These are phyloP conservation scores for Mythimna albipuncta DNA, from an alignment of 2,888 invertebrate genomes.

Conservation along the genomic window DNA sequence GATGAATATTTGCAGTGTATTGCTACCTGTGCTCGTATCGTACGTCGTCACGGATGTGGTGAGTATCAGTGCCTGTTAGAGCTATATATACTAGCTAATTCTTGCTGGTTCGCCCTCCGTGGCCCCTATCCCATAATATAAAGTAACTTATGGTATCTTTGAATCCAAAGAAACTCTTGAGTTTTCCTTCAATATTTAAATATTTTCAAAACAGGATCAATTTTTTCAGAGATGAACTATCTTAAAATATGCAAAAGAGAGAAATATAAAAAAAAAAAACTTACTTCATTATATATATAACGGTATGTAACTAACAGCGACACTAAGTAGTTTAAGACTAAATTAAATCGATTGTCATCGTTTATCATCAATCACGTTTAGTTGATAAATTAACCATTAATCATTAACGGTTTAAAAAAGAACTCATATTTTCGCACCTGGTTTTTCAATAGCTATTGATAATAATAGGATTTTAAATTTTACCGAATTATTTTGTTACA, in stretches of 20 bases:
- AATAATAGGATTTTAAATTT: too few species aligned
- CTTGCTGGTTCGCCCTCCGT: too few species aligned
- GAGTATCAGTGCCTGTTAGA: constrained; percentile 66
- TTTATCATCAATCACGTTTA: too few species aligned
- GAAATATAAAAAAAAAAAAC: too few species aligned
- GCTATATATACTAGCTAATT: neutral
- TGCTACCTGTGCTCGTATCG: constrained; percentile 93
- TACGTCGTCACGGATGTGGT: constrained; percentile 93
- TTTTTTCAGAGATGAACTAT: too few species aligned
- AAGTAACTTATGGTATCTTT: neutral
- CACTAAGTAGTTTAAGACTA: neutral
- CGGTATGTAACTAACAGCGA: neutral
- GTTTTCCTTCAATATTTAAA: too few species aligned
- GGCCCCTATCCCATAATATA: neutral
- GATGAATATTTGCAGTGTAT: constrained; percentile 92
- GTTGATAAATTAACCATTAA: neutral
- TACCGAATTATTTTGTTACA: constrained; percentile 58
- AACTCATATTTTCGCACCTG: neutral
- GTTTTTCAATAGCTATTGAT: neutral
- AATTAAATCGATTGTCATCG: neutral
- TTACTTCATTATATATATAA: neutral
- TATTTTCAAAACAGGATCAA: too few species aligned
- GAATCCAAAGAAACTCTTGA: neutral
- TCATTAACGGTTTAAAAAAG: neutral
- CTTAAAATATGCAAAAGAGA: too few species aligned